A percentile compares a stretch with the other conserved stretches of the same genome.
phyloP scores from a whole-genome alignment of 2,888 invertebrate genomes.

The Timandra comae region DNA sequence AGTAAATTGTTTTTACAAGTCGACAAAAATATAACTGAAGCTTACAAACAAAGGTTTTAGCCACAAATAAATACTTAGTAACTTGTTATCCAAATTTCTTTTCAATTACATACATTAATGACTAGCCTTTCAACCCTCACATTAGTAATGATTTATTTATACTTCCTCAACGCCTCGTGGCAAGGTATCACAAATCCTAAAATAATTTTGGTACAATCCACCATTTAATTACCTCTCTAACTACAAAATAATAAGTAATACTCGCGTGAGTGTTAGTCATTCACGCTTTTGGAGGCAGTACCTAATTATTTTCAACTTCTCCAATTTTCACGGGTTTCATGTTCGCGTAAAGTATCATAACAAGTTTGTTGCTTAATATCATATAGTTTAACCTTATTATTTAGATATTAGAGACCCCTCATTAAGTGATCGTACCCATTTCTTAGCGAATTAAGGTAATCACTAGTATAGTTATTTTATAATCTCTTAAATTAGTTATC shows the following conservation, averaged over 20 bases:
- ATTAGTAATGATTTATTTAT: slow-evolving; percentile 13
- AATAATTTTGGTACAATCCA: slow-evolving; percentile 48
- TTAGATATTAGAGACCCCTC: not conserved
- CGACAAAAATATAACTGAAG: too few species aligned
- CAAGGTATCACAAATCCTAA: slow-evolving; percentile 38
- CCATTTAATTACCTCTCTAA: slow-evolving; percentile 61
- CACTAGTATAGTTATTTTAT: too few species aligned
- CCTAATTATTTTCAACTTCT: slow-evolving; percentile 57
- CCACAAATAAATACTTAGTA: too few species aligned
- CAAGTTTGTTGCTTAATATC: slow-evolving; percentile 3
- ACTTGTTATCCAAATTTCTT: not conserved
- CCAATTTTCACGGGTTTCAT: slow-evolving; percentile 48
- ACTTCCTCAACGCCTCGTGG: slow-evolving; percentile 16
- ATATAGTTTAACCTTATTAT: not conserved
- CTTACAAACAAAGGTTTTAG: too few species aligned
- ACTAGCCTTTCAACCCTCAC: not conserved
- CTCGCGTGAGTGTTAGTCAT: slow-evolving; percentile 59
- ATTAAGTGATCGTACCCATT: too few species aligned
- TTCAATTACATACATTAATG: not conserved
- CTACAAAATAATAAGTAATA: slow-evolving; percentile 65
- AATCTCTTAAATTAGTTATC: too few species aligned
- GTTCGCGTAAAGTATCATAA: slow-evolving; percentile 26
- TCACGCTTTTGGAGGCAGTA: slow-evolving; percentile 47
- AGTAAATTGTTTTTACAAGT: too few species aligned
- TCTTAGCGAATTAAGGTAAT: too few species aligned